phyloP scores from a whole-genome alignment of 2,797 vertebrate species.

The Lerista edwardsae region DNA sequence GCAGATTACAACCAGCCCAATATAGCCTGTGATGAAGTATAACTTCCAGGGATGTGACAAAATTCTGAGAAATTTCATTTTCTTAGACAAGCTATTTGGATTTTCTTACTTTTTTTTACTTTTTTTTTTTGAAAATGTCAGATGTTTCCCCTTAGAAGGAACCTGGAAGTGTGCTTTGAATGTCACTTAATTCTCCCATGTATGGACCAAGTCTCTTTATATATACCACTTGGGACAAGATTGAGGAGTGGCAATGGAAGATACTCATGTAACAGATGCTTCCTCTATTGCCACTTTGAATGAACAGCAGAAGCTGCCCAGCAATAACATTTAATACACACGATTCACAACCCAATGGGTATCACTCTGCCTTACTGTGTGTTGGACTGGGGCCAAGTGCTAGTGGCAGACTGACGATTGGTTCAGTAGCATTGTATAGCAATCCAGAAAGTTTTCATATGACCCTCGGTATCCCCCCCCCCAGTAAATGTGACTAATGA shows the following conservation, averaged over 20 bases:
- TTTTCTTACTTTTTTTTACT: too few species aligned
- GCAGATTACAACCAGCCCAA: too few species aligned
- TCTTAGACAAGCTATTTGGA: too few species aligned
- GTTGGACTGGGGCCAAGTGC: not conserved
- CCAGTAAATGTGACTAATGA: slow-evolving; percentile 37
- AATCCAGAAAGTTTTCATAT: slow-evolving; percentile 40
- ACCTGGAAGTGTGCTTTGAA: too few species aligned
- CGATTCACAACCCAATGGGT: not conserved
- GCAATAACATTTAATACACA: not conserved
- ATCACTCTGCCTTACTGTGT: not conserved
- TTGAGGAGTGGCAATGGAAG: not conserved
- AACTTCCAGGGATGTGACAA: too few species aligned
- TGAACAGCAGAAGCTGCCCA: not conserved
- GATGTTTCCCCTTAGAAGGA: too few species aligned
- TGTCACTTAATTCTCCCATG: not conserved
- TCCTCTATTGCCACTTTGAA: not conserved
- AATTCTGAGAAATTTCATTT: too few species aligned
- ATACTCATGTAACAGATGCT: not conserved
- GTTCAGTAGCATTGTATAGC: slow-evolving; percentile 44
- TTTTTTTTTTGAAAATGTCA: too few species aligned
- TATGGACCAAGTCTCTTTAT: not conserved
- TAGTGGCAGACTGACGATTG: slow-evolving; percentile 46
- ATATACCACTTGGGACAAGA: not conserved
- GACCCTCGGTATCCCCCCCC: slow-evolving; percentile 43
- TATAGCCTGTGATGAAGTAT: too few species aligned